A percentile compares a stretch with the other conserved stretches of the same genome.
Conservation (phyloP, 2,888 invertebrate species). For the Drosophila basisetae region DNA sequence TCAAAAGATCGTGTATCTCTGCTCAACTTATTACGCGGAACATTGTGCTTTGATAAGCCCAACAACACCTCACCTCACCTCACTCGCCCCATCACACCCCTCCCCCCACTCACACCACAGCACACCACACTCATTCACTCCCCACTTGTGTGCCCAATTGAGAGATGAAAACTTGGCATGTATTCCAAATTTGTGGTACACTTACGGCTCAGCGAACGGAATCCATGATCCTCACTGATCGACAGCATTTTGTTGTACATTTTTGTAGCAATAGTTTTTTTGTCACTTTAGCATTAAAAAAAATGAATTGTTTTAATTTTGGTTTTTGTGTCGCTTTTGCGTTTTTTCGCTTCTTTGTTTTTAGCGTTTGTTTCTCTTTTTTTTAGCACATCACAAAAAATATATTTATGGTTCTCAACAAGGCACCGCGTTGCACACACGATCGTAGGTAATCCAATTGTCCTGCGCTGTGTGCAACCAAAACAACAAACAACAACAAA, state of each 20-base stretch:
- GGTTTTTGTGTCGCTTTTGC: slow-evolving; percentile 17
- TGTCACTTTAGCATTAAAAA: slow-evolving; percentile 47
- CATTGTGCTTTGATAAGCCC: slow-evolving; percentile 38
- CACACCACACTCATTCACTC: not conserved
- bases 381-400: slow-evolving; percentile 60
- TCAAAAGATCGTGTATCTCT: slow-evolving; percentile 49
- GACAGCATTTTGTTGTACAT: slow-evolving; percentile 84
- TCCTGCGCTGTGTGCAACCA: slow-evolving; percentile 65
- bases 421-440: slow-evolving; percentile 67
- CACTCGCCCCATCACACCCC: not conserved
- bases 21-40: slow-evolving; percentile 28
- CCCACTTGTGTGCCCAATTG: not conserved
- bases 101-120: not conserved
- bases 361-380: slow-evolving; percentile 3
- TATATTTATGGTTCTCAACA: slow-evolving; percentile 14
- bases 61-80: not conserved
- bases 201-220: slow-evolving; percentile 86
- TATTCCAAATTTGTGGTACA: slow-evolving; percentile 35
- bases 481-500: slow-evolving; percentile 13
- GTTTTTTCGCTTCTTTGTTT: slow-evolving; percentile 22
- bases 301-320: slow-evolving; percentile 27
- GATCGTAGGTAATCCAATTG: slow-evolving; percentile 77
- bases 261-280: slow-evolving; percentile 19
- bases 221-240: slow-evolving; percentile 86
- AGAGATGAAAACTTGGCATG: not conserved